A percentile compares a stretch with the other conserved stretches of the same genome.
Conservation (phyloP, 1,140 invertebrate genomes). For the Phortica variegata region DNA sequence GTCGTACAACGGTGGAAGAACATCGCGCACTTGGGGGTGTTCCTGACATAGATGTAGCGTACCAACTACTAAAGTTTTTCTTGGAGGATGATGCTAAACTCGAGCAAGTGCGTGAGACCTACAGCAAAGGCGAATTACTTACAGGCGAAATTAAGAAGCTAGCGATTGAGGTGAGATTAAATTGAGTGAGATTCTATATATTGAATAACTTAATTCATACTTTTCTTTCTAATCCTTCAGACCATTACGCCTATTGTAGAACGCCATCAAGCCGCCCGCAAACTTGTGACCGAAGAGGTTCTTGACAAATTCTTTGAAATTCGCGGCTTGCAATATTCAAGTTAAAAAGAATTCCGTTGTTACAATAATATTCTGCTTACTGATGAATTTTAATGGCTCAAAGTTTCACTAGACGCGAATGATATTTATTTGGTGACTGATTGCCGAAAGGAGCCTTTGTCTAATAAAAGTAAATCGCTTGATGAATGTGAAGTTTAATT, state of each 20-base stretch:
- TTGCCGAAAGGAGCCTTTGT: too few relatives aligned
- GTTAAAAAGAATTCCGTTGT: slow-evolving; percentile 23
- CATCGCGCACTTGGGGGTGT: slow-evolving; percentile 89
- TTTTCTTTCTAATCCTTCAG: slow-evolving; percentile 20
- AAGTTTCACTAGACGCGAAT: too few relatives aligned
- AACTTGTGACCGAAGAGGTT: slow-evolving; percentile 82
- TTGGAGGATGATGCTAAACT: slow-evolving; percentile 90
- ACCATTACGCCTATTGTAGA: slow-evolving; percentile 69
- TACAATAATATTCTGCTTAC: too few relatives aligned
- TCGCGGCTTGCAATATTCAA: slow-evolving; percentile 69
- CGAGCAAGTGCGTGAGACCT: slow-evolving; percentile 79
- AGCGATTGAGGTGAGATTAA: slow-evolving; percentile 68
- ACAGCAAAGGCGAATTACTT: slow-evolving; percentile 85
- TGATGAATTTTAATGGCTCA: too few relatives aligned
- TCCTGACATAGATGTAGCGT: slow-evolving; percentile 94
- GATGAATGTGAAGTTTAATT: too few relatives aligned
- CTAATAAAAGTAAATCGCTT: too few relatives aligned
- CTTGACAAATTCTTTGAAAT: slow-evolving; percentile 83
- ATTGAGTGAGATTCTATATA: background rate
- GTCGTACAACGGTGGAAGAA: slow-evolving; percentile 89
- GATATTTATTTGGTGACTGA: too few relatives aligned
- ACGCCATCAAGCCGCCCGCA: slow-evolving; percentile 79
- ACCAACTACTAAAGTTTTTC: slow-evolving; percentile 95
- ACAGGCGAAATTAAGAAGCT: slow-evolving; percentile 95
- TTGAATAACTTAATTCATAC: too few relatives aligned